These are phyloP conservation scores for Drosophila percnosoma DNA, from an alignment of 2,888 invertebrate species.

Conservation along the genomic window DNA sequence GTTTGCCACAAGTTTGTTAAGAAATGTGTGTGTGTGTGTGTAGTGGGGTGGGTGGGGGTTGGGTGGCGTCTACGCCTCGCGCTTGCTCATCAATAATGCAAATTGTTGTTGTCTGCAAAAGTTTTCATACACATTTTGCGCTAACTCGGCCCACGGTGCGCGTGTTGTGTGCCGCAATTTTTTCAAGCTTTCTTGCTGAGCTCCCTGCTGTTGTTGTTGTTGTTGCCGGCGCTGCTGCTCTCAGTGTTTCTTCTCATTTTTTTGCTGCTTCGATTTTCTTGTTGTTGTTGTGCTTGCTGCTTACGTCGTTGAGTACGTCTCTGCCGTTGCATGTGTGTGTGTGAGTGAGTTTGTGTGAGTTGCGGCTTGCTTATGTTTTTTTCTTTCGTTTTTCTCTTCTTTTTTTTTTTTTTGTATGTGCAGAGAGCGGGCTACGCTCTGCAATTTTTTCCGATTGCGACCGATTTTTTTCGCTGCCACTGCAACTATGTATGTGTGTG, in stretches of 20 bases:
- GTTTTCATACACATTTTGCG: slow-evolving; percentile 62
- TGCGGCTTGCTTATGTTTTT: slow-evolving; percentile 80
- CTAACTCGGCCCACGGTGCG: slow-evolving; percentile 68
- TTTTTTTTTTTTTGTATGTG: slow-evolving; percentile 65
- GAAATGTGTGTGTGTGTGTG: slow-evolving; percentile 47
- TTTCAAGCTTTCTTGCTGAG: slow-evolving; percentile 71
- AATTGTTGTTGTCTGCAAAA: slow-evolving; percentile 73
- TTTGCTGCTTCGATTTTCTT: slow-evolving; percentile 65
- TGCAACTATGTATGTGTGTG: slow-evolving; percentile 51
- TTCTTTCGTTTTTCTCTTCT: slow-evolving; percentile 48
- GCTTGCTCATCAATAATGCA: slow-evolving; percentile 77
- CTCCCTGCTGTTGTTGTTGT: slow-evolving; percentile 51
- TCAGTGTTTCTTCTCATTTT: slow-evolving; percentile 77
- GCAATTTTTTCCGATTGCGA: slow-evolving; percentile 81
- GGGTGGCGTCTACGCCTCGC: slow-evolving; percentile 37
- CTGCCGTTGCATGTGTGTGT: slow-evolving; percentile 51
- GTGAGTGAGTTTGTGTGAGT: slow-evolving; percentile 67
- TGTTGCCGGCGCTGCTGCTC: slow-evolving; percentile 65
- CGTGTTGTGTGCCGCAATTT: slow-evolving; percentile 81
- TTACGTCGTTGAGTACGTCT: slow-evolving; percentile 74
- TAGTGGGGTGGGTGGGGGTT: neutral
- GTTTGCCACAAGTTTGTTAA: slow-evolving; percentile 75
- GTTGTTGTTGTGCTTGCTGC: slow-evolving; percentile 53
- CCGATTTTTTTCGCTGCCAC: slow-evolving; percentile 77
- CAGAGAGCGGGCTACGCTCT: slow-evolving; percentile 80